Conservation (phyloP, 2,113 vertebrate species). For the Acinonyx jubatus region DNA sequence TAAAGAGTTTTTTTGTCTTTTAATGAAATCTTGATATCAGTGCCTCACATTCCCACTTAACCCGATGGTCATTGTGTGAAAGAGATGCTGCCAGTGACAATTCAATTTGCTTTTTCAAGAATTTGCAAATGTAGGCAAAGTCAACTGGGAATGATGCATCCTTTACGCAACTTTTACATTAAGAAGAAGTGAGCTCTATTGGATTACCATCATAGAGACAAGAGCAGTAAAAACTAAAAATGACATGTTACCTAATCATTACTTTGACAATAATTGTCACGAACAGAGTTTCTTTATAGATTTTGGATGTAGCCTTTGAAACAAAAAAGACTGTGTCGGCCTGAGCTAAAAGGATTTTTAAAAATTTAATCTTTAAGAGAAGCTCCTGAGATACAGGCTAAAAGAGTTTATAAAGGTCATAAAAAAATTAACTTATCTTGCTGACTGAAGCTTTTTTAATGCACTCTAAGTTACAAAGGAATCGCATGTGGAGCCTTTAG, state of each 20-base stretch:
- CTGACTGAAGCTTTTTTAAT: slow-evolving; percentile 87
- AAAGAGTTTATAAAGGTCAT: slow-evolving; percentile 87
- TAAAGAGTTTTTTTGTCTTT: background rate
- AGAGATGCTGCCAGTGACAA: slow-evolving; percentile 60
- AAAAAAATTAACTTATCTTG: slow-evolving; percentile 88
- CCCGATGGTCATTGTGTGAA: slow-evolving; percentile 28
- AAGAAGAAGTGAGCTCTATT: slow-evolving; percentile 71
- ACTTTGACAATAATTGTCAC: slow-evolving; percentile 78
- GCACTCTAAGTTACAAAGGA: slow-evolving; percentile 85
- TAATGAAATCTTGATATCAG: background rate
- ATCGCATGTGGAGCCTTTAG: slow-evolving; percentile 81
- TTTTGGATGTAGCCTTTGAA: slow-evolving; percentile 76
- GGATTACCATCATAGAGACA: slow-evolving; percentile 61
- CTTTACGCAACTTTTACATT: slow-evolving; percentile 49
- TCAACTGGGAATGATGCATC: background rate
- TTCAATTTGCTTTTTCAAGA: slow-evolving; percentile 77
- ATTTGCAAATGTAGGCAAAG: slow-evolving; percentile 72
- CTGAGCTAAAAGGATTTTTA: slow-evolving; percentile 83
- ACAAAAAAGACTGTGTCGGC: slow-evolving; percentile 69
- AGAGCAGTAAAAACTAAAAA: slow-evolving; percentile 69
- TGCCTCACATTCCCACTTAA: background rate
- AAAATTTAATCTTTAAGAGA: slow-evolving; percentile 84
- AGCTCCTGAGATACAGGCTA: slow-evolving; percentile 79
- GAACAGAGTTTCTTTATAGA: slow-evolving; percentile 81
- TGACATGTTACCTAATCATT: slow-evolving; percentile 77